Conservation (phyloP, 2,113 vertebrate species). For the Bubo scandiacus region DNA sequence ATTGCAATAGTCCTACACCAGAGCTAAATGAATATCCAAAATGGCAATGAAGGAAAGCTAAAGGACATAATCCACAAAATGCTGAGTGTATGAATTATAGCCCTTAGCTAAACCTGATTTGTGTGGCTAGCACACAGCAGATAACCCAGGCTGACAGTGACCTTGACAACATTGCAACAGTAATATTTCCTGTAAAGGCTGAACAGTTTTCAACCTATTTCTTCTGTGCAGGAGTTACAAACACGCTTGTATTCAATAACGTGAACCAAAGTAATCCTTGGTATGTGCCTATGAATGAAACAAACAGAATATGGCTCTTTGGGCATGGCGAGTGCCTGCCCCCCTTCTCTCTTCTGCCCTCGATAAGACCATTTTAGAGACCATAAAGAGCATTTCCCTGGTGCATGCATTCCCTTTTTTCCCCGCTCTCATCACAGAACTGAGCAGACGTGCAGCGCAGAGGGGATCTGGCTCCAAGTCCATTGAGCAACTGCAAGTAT, state of each 20-base stretch:
- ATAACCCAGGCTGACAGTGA: constrained; percentile 52
- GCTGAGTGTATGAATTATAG: constrained; percentile 6
- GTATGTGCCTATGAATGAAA: background rate
- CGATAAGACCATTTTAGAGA: background rate
- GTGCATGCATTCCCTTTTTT: background rate
- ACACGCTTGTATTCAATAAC: fast-evolving
- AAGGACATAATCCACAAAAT: constrained; percentile 1
- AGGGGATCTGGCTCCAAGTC: background rate
- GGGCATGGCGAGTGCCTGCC: background rate
- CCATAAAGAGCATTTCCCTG: background rate
- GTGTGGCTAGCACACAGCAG: background rate
- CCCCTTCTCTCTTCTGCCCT: background rate
- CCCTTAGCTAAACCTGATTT: constrained; percentile 30
- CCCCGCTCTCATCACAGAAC: background rate
- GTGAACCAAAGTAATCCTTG: fast-evolving
- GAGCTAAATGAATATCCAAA: background rate
- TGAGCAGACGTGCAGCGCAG: background rate
- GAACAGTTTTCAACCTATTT: constrained; percentile 13
- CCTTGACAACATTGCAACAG: constrained; percentile 45
- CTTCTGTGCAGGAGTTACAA: constrained; percentile 16
- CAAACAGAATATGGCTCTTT: background rate
- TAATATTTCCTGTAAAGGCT: constrained; percentile 33
- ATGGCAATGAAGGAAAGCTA: background rate
- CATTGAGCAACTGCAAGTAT: background rate
- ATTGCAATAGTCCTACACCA: background rate